These are phyloP conservation scores for Medauroidea extradentata DNA, from an alignment of 1,140 invertebrate species.

Conservation along the genomic window DNA sequence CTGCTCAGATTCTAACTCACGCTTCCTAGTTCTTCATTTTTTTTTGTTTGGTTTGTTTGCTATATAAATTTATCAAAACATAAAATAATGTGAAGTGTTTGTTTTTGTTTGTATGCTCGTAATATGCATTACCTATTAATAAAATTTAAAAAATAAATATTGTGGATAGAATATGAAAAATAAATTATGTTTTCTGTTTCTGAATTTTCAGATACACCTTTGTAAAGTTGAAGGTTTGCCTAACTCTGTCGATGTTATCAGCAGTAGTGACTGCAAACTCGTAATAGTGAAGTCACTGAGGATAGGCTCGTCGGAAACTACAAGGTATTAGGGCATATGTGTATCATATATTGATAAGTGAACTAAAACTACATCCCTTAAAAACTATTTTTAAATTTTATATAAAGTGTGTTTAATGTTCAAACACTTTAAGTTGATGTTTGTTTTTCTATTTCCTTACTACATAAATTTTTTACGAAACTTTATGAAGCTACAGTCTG, in stretches of 20 bases:
- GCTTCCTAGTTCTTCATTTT: too few species aligned
- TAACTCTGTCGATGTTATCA: conserved; percentile 44
- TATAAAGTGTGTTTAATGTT: neutral
- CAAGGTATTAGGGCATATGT: conserved; percentile 54
- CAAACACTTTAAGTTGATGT: neutral
- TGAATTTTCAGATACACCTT: conserved; percentile 55
- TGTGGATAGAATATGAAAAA: too few species aligned
- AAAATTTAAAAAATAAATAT: too few species aligned
- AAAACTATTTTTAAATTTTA: neutral
- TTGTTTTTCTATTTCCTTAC: neutral
- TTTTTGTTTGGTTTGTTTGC: too few species aligned
- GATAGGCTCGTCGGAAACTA: conserved; percentile 54
- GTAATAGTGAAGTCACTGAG: conserved; percentile 72
- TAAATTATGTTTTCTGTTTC: conserved; percentile 1
- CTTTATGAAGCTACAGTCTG: too few species aligned
- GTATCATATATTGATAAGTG: too few species aligned
- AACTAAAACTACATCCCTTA: neutral
- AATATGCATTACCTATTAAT: too few species aligned
- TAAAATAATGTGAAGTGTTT: too few species aligned
- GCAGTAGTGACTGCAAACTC: conserved; percentile 50
- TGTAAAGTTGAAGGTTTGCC: conserved; percentile 61
- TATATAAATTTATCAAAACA: too few species aligned
- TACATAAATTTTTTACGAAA: too few species aligned
- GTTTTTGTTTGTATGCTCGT: too few species aligned
- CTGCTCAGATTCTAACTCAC: too few species aligned